Conservation (phyloP, 2,888 invertebrate species). For the Labia minor region DNA sequence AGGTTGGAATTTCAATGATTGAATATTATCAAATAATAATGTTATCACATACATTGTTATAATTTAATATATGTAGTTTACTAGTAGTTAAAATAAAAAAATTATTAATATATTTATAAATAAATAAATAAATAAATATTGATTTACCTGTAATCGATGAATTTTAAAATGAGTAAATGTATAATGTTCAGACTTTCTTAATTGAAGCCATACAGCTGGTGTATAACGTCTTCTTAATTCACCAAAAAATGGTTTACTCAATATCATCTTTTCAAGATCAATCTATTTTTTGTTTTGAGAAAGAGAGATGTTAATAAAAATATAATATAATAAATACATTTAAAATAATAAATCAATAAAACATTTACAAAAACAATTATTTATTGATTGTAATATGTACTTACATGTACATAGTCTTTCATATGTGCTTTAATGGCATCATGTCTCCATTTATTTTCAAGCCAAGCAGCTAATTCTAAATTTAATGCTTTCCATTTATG, state of each 20-base stretch:
- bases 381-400: too few species aligned
- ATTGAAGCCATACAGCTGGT: slow-evolving; percentile 64
- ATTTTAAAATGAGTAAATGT: slow-evolving; percentile 56
- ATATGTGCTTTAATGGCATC: slow-evolving; percentile 60
- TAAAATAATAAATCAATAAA: too few species aligned
- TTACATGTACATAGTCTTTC: slow-evolving; percentile 59
- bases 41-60: too few species aligned
- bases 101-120: too few species aligned
- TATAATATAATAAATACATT: neutral
- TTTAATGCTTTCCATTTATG: slow-evolving; percentile 69
- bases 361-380: too few species aligned
- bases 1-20: too few species aligned
- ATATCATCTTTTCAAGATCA: slow-evolving; percentile 73
- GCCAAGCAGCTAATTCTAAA: slow-evolving; percentile 66
- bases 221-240: slow-evolving; percentile 60
- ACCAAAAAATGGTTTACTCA: slow-evolving; percentile 76
- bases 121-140: too few species aligned
- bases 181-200: slow-evolving; percentile 56
- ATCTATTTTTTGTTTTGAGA: too few species aligned
- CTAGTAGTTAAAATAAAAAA: too few species aligned
- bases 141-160: slow-evolving; percentile 48
- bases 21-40: too few species aligned
- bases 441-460: slow-evolving; percentile 65
- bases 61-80: too few species aligned
- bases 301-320: slow-evolving; percentile 15